These are phyloP conservation scores for Noctua janthina DNA, from an alignment of 2,888 invertebrate species.

Conservation along the genomic window DNA sequence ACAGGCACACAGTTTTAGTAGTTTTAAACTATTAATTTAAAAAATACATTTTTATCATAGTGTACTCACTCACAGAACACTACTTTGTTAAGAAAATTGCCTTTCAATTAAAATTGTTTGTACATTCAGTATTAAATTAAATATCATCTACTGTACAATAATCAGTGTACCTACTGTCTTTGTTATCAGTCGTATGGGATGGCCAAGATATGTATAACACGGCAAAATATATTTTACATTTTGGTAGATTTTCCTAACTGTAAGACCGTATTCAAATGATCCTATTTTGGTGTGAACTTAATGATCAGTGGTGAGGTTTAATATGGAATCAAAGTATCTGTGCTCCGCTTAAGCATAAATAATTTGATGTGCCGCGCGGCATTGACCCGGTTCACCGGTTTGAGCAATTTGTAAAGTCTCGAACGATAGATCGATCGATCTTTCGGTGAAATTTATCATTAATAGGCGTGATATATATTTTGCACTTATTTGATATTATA, in stretches of 20 bases:
- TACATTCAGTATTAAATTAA: background rate
- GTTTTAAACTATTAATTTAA: background rate
- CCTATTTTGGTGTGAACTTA: background rate
- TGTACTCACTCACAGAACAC: background rate
- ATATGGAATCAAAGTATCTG: background rate
- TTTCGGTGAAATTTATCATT: background rate
- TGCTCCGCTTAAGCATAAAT: background rate
- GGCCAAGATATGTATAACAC: background rate
- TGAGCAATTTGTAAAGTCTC: slow-evolving; percentile 6
- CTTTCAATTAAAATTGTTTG: background rate
- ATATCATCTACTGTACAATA: background rate
- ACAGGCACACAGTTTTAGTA: background rate
- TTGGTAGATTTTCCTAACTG: background rate
- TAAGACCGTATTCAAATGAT: background rate
- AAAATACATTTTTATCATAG: background rate
- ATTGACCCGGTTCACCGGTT: slow-evolving; percentile 12
- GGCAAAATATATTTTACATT: background rate
- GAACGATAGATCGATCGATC: background rate
- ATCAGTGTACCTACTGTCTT: background rate
- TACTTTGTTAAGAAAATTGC: background rate
- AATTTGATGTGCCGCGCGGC: slow-evolving; percentile 3
- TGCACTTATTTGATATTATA: background rate
- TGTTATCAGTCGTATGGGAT: background rate
- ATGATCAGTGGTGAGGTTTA: background rate
- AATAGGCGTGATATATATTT: background rate